Base-by-base conservation (phyloP, 2,113 vertebrate genomes). In the Arothron firmamentum region DNA sequence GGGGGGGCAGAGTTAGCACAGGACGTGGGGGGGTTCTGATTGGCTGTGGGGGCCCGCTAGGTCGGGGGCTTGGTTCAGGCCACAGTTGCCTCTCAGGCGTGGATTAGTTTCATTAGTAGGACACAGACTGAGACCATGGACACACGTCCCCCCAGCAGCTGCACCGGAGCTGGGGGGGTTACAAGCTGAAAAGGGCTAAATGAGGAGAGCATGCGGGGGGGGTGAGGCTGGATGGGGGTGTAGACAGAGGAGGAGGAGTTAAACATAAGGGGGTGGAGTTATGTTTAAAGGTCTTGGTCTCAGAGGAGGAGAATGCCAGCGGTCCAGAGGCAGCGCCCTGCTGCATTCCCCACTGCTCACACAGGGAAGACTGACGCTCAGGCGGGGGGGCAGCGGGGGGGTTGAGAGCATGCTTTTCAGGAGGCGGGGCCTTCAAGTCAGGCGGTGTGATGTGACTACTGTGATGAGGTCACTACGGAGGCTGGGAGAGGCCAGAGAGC, bases 381-480 rank as follows among this genome's bases (percentile, higher is more conserved):
- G 72, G 75, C 50, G 62, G 60, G 62, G 74, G 67, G 62, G 67
- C 58, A 58, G 70, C n/a, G 74, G 57, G 62, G 42, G 74, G 65
- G 75, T 64, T 68, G 74, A 82, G 16, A 72, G 67, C 88, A 87
- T 87, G 88, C 88, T 76, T 53, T 42, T 46, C 71, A 81, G 67
- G 51, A 68, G 66, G 66, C 62, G 66, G 59, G 78, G 80, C 77
- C 67, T 61, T 79, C 60, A 81, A 74, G 70, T 80, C 68, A 81
- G 72, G 75, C 58, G 49, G 70, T 69, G 74, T 75, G 79, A 75
- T 62, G 78, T 75, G 46, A 77, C 71, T 64, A 75, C 58, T 21
- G 74, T 74, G 83, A 83, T 77, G 74, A 61, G 53, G 41, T 79
- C 70, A 77, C 77, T 79, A 77, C 3, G 61, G 74, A 66, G 65